Percentiles rank a stretch among this genome's conserved stretches.
phyloP scores from a whole-genome alignment of 37 sponge, comb jelly and placozoan species.

The Eunapius fragilis region DNA sequence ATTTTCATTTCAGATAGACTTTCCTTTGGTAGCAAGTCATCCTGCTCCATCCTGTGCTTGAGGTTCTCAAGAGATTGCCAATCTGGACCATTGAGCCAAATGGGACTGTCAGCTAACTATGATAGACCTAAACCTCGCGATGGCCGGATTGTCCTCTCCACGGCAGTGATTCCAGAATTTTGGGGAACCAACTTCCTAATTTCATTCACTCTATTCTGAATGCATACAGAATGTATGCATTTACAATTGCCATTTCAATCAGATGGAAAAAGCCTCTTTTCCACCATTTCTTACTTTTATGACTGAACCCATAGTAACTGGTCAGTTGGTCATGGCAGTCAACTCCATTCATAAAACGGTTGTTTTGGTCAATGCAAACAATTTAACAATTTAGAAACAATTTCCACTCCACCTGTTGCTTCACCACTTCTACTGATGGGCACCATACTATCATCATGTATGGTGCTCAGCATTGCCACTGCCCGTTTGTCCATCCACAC shows the following conservation, averaged over 20 bases:
- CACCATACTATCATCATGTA: constrained; percentile 3
- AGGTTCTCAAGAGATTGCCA: no score
- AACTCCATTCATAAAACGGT: background rate
- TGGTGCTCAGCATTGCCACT: constrained; percentile 4
- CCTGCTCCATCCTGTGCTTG: no score
- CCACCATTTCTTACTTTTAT: background rate
- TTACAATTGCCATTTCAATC: background rate
- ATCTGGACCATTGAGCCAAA: no score
- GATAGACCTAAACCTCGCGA: no score
- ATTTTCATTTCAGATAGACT: no score
- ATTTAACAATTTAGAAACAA: background rate
- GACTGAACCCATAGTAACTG: background rate
- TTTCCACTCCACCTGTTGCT: background rate
- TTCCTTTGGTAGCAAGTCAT: no score
- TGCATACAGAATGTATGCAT: constrained; percentile 7
- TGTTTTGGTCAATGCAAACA: background rate
- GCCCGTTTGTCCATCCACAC: constrained; percentile 25
- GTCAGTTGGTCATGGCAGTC: background rate
- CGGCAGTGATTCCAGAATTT: no score
- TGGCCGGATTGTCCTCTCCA: no score
- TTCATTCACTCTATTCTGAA: background rate
- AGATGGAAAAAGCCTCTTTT: constrained; percentile 2
- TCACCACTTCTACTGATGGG: background rate
- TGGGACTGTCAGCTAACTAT: no score
- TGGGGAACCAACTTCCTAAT: no score